Conservation (phyloP, 2,113 vertebrate genomes). For the Cebus imitator region DNA sequence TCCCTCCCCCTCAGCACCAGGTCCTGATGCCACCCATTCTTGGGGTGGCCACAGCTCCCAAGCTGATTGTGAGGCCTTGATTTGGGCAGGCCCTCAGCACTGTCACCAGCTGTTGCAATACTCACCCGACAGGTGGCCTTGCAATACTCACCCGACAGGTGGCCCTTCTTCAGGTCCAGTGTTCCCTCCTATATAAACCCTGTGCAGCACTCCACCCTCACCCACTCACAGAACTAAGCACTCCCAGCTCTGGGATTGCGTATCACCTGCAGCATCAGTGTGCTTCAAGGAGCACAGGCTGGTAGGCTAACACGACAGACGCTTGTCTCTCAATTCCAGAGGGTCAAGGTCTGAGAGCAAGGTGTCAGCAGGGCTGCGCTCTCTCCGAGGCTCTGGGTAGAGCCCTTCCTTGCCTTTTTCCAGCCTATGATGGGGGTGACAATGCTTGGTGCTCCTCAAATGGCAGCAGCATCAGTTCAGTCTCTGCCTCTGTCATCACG, state of each 20-base stretch:
- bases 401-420: not conserved
- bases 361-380: rapidly evolving
- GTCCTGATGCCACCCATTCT: not conserved
- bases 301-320: rapidly evolving
- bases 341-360: not conserved
- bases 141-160: not conserved
- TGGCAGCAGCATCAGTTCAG: rapidly evolving
- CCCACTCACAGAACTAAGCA: not conserved
- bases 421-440: too few relatives aligned
- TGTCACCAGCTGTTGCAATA: not conserved
- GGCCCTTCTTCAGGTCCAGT: not conserved
- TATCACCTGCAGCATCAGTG: not conserved
- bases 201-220: not conserved
- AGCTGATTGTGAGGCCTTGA: not conserved
- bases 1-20: not conserved
- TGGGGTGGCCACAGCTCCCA: not conserved
- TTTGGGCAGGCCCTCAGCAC: not conserved
- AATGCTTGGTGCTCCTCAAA: rapidly evolving
- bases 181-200: not conserved
- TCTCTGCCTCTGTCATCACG: not conserved
- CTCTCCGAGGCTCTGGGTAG: not conserved
- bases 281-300: not conserved
- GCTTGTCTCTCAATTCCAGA: not conserved
- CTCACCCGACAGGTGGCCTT: not conserved
- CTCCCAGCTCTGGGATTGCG: not conserved